Base-by-base conservation (phyloP, 64 coral and sea anemone genomes). In the Orbicella faveolata region DNA sequence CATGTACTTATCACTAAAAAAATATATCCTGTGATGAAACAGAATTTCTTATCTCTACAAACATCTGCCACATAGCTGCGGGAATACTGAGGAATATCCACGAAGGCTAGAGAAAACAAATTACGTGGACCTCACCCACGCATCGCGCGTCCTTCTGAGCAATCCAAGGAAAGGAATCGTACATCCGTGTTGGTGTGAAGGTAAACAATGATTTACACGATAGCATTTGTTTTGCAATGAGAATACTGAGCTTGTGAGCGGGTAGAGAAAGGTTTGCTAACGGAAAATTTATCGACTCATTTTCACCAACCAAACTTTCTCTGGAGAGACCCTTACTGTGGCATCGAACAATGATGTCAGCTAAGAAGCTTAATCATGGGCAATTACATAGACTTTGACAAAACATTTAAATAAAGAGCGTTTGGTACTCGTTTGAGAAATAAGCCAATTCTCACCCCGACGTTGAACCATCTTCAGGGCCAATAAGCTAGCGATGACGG, bases 321-420 rank as follows among this genome's bases (percentile, higher is more conserved):
- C 21, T 11, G 44, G 20, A 52, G 16, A 48, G 9, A 78, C 37
- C 37, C 19, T 77, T 23, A 78, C 20, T 78, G 37, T 51, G 30
- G 30, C 30, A n/a, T 34, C 23, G 19, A 72, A 52, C 21, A 72
- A n/a, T 9, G 4, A 9, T 37, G 26, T 36, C 17, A 81, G 61
- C 9, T 67, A 41, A 82, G 62, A 63, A 30, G 61, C 33, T 83
- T 69, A 65, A 83, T 83, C 17, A 36, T 44, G 36, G 36, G 18
- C 30, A 63, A 63, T 81, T 81, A 63, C 26, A 48, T 36, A 70
- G 67, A 70, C 67, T 70, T 70, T 70, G 67, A 70, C 9, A 26
- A 25, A 70, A 70, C 67, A 70, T 70, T 70, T 70, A 63, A 81
- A 81, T 81, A 72, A 84, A 70, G 82, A 72, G 23, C 20, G 52